phyloP scores from a whole-genome alignment of 1,140 invertebrate genomes.

The Bombus affinis region DNA sequence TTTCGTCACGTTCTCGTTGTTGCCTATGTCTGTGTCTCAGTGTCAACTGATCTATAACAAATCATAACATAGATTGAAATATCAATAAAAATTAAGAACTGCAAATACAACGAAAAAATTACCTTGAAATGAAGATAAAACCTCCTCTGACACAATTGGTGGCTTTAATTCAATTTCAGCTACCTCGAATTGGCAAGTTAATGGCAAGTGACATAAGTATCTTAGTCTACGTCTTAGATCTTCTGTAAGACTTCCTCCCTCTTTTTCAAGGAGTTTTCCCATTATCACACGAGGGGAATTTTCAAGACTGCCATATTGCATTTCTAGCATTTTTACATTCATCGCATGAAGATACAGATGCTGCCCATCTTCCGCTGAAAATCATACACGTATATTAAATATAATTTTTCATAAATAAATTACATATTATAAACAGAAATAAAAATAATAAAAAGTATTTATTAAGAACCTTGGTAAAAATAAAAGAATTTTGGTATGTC shows the following conservation, averaged over 20 bases:
- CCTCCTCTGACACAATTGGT: constrained; percentile 87
- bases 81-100: constrained; percentile 45
- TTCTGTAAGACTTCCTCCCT: constrained; percentile 92
- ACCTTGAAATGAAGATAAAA: constrained; percentile 87
- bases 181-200: constrained; percentile 94
- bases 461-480: constrained; percentile 91
- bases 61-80: constrained; percentile 32
- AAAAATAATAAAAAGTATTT: background rate
- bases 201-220: constrained; percentile 94
- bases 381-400: constrained; percentile 14
- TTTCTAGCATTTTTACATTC: constrained; percentile 94
- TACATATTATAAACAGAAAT: background rate
- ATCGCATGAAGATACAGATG: constrained; percentile 95
- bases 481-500: constrained; percentile 86
- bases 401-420: constrained; percentile 7
- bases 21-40: constrained; percentile 85
- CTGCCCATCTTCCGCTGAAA: constrained; percentile 92
- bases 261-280: constrained; percentile 91
- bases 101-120: constrained; percentile 37
- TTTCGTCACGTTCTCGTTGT: constrained; percentile 87
- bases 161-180: constrained; percentile 92
- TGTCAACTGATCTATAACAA: constrained; percentile 85
- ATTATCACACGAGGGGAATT: constrained; percentile 89
- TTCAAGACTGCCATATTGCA: constrained; percentile 92
- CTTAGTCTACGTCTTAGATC: constrained; percentile 89